Percentiles rank a stretch among this genome's conserved stretches.
phyloP scores from a whole-genome alignment of 2,888 invertebrate genomes.

The Neoaliturus tenellus region DNA sequence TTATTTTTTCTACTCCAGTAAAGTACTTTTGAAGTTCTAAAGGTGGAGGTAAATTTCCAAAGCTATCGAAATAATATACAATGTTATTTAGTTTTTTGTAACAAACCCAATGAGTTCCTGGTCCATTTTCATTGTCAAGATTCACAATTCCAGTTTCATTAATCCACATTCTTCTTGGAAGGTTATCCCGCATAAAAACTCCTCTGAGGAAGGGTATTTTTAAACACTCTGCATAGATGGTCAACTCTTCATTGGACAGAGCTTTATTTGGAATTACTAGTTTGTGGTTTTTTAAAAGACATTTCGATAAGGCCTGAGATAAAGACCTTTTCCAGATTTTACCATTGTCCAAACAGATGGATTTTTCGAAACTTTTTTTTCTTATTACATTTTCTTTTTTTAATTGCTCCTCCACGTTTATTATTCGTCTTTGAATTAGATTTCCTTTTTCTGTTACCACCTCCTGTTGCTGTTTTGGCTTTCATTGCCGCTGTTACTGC shows the following conservation, averaged over 20 bases:
- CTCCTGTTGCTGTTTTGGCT: slow-evolving; percentile 67
- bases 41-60: slow-evolving; percentile 21
- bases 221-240: background rate
- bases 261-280: slow-evolving; percentile 12
- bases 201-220: background rate
- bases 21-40: background rate
- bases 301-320: background rate
- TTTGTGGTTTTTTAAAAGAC: background rate
- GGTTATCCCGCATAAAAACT: slow-evolving; percentile 4
- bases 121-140: background rate
- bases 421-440: too few relatives aligned
- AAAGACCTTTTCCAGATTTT: slow-evolving; percentile 8
- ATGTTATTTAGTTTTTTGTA: slow-evolving; percentile 5
- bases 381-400: background rate
- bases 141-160: slow-evolving; percentile 31
- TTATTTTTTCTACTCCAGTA: background rate
- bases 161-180: background rate
- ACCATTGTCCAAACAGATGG: slow-evolving; percentile 5
- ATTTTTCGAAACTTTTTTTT: slow-evolving; percentile 6
- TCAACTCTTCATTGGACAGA: background rate
- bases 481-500: slow-evolving; percentile 69
- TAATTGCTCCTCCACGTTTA: background rate
- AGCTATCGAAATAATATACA: slow-evolving; percentile 22
- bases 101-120: slow-evolving; percentile 31
- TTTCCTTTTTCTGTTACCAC: background rate